Conservation (phyloP, 2,113 vertebrate species). For the Datnioides undecimradiatus region DNA sequence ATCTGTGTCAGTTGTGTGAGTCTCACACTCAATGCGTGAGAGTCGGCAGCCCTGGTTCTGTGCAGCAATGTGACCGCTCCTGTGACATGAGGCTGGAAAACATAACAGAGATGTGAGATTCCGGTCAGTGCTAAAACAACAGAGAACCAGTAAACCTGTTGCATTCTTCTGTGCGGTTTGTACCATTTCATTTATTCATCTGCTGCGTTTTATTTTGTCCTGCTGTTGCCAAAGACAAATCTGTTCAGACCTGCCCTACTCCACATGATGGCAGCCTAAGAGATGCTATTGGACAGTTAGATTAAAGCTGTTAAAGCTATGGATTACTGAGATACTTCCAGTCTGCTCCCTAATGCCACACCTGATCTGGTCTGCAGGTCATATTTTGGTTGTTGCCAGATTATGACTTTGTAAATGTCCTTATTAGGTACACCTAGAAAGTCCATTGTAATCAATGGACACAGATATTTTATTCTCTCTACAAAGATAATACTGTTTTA, state of each 20-base stretch:
- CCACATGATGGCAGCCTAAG: neutral
- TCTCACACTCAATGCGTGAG: no score
- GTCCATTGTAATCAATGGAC: no score
- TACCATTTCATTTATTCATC: no score
- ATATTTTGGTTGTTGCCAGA: neutral
- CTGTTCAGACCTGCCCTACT: neutral
- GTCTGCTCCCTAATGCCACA: neutral
- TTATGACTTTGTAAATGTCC: neutral
- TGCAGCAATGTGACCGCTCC: no score
- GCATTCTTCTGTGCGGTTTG: no score
- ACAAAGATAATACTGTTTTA: neutral
- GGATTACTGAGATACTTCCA: neutral
- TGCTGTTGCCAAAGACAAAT: neutral
- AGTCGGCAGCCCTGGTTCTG: no score
- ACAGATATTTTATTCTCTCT: no score
- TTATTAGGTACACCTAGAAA: neutral
- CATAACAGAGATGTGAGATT: neutral
- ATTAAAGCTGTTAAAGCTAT: neutral
- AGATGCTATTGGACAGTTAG: constrained; percentile 6
- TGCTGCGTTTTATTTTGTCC: neutral
- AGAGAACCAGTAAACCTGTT: no score
- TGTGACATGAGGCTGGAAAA: no score
- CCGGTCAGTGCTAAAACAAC: neutral
- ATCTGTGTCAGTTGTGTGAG: no score
- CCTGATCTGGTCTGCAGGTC: no score